Evolutionary conservation across 2,888 invertebrate species (phyloP).

Genomic region (Macaria liturata): DNA sequence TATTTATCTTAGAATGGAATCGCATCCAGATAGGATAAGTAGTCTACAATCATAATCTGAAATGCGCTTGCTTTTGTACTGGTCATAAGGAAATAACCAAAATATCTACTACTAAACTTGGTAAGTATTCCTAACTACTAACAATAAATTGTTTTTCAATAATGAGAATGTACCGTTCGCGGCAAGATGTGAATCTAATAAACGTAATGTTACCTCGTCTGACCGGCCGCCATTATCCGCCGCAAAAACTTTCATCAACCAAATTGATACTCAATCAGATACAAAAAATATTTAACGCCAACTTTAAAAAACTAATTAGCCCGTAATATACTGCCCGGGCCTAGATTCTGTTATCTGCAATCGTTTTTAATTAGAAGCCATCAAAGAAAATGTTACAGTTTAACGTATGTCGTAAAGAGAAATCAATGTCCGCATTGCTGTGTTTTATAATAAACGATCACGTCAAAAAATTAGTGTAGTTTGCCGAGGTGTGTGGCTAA

Average conservation of each 20-base stretch:
- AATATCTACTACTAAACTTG: too few species aligned
- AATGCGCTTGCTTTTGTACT: too few species aligned
- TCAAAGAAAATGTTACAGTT: conserved; percentile 34
- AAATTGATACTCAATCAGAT: conserved; percentile 34
- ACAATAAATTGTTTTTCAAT: conserved; percentile 18
- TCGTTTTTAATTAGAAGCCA: conserved; percentile 29
- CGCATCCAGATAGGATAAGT: too few species aligned
- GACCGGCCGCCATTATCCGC: conserved; percentile 35
- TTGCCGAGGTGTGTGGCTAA: conserved; percentile 26
- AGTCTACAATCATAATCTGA: too few species aligned
- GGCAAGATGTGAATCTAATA: conserved; percentile 29
- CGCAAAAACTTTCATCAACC: conserved; percentile 39
- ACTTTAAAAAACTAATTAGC: conserved; percentile 30
- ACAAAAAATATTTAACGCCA: conserved; percentile 33
- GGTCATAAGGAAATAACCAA: too few species aligned
- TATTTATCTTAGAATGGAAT: too few species aligned
- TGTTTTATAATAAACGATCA: conserved; percentile 19
- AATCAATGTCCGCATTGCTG: conserved; percentile 35
- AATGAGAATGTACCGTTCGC: conserved; percentile 31
- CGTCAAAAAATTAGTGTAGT: conserved; percentile 29
- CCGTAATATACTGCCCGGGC: conserved; percentile 31
- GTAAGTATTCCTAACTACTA: background rate
- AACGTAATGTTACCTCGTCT: conserved; percentile 37
- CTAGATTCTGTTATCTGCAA: conserved; percentile 33
- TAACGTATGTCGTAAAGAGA: conserved; percentile 31